A percentile compares a stretch with the other conserved stretches of the same genome.
phyloP scores from a whole-genome alignment of 2,888 invertebrate genomes.

The Phortica okadai region DNA sequence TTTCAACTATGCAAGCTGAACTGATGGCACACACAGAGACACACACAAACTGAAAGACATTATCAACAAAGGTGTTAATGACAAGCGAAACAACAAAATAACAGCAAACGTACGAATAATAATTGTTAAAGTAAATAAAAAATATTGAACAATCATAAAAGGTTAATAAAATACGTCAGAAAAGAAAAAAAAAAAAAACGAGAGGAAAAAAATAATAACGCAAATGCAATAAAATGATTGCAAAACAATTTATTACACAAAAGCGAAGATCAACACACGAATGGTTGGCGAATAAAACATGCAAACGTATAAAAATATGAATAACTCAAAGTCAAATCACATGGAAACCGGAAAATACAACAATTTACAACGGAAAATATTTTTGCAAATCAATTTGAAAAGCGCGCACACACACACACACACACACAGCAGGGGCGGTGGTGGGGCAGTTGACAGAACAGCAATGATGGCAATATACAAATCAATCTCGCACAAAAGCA shows the following conservation, averaged over 20 bases:
- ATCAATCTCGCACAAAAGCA: conserved; percentile 26
- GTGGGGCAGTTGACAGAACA: background rate
- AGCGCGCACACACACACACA: background rate
- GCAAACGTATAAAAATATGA: background rate
- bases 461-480: conserved; percentile 12
- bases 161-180: conserved; percentile 12
- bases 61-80: background rate
- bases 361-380: conserved; percentile 16
- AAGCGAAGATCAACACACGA: conserved; percentile 19
- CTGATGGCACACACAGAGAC: too few species aligned
- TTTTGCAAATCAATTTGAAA: conserved; percentile 14
- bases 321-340: conserved; percentile 7
- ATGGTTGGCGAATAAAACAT: background rate
- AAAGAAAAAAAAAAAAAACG: background rate
- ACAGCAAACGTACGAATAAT: background rate
- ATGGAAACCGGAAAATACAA: conserved; percentile 19
- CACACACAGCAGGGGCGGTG: background rate
- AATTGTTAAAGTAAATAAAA: background rate
- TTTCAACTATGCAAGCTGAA: too few species aligned
- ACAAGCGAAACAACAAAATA: background rate
- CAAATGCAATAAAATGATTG: conserved; percentile 35
- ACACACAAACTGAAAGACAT: too few species aligned
- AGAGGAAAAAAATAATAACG: too few species aligned
- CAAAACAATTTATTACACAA: conserved; percentile 47
- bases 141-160: conserved; percentile 12